phyloP scores from a whole-genome alignment of 2,888 invertebrate genomes.

The Drosophila subsilvestris region DNA sequence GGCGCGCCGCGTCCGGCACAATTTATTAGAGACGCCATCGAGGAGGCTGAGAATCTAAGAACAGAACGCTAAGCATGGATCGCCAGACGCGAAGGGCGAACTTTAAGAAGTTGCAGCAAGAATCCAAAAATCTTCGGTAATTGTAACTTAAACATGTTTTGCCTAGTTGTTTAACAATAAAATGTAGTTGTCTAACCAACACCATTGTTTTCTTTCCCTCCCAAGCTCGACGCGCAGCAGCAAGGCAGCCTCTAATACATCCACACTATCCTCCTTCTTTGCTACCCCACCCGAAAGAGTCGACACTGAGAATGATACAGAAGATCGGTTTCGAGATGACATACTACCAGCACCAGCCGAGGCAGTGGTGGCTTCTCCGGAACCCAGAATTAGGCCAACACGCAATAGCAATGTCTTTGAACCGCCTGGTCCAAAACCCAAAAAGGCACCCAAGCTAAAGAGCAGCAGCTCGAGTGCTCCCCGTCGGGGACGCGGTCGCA shows the following conservation, averaged over 20 bases:
- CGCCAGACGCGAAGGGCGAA: conserved; percentile 76
- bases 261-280: conserved; percentile 72
- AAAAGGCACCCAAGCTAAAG: conserved; percentile 72
- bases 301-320: neutral
- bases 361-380: conserved; percentile 21
- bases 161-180: conserved; percentile 47
- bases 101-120: conserved; percentile 77
- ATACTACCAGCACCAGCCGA: conserved; percentile 26
- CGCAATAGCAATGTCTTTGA: conserved; percentile 57
- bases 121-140: conserved; percentile 72
- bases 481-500: conserved; percentile 42
- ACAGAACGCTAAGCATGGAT: conserved; percentile 79
- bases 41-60: conserved; percentile 64
- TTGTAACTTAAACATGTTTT: conserved; percentile 3
- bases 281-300: conserved; percentile 27
- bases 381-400: conserved; percentile 42
- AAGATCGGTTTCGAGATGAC: neutral
- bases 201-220: conserved; percentile 40
- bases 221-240: conserved; percentile 63
- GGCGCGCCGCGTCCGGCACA: conserved; percentile 62
- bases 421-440: conserved; percentile 55
- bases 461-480: conserved; percentile 1
- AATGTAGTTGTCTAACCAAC: conserved; percentile 43
- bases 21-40: conserved; percentile 69
- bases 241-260: conserved; percentile 21